Percentiles rank a stretch among this genome's conserved stretches.
phyloP scores from a whole-genome alignment of 2,797 vertebrate species.

The Falco peregrinus region DNA sequence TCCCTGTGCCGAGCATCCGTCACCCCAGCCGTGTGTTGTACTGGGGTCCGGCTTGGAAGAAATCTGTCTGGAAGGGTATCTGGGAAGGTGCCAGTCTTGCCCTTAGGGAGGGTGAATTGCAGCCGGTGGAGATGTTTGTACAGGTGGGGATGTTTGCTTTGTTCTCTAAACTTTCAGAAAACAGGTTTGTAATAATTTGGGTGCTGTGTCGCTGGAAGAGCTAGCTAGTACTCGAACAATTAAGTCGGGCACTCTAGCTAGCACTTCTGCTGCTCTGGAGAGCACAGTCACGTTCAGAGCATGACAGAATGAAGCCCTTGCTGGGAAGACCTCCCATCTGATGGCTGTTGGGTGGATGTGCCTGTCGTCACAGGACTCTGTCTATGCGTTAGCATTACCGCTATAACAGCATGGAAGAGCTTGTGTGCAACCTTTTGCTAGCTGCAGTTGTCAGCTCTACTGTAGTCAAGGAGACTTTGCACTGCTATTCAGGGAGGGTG shows the following conservation, averaged over 20 bases:
- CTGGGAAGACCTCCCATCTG: not conserved
- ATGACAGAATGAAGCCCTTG: not conserved
- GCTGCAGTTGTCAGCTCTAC: not conserved
- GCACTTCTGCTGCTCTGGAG: not conserved
- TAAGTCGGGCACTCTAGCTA: not conserved
- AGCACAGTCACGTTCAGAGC: not conserved
- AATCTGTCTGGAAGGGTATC: not conserved
- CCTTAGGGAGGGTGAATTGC: not conserved
- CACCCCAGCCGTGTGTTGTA: no score
- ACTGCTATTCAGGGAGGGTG: not conserved
- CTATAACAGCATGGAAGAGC: not conserved
- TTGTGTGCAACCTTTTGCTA: not conserved
- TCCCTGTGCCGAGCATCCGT: not conserved
- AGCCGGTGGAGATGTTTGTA: no score
- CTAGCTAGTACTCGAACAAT: not conserved
- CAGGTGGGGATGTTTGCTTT: not conserved
- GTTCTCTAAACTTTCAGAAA: not conserved
- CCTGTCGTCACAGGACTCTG: accelerated
- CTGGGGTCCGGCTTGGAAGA: not conserved
- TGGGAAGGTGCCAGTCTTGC: not conserved
- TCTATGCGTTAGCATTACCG: not conserved
- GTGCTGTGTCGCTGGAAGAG: not conserved
- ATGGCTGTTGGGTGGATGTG: not conserved
- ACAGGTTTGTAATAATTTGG: not conserved
- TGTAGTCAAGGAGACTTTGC: not conserved